Evolutionary conservation across 2,888 invertebrate genomes (phyloP), one percentile per base, ranked within the genome.

Genomic region (Eupithecia abbreviata): DNA sequence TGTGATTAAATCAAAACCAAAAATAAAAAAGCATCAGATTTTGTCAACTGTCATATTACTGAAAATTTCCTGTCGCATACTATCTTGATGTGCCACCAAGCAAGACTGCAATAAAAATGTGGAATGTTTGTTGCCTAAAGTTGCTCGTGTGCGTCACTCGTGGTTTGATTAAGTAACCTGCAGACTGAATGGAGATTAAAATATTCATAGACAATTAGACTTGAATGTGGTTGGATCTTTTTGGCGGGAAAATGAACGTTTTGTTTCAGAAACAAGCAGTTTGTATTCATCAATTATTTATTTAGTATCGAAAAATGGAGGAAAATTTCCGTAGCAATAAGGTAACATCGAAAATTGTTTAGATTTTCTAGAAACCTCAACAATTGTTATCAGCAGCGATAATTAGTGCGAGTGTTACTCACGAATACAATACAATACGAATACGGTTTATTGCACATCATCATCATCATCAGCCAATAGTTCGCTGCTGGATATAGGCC

Each of bases 121-220:
- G 6, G n/a, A n/a, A 18, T 18, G 62, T 62, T 18, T 4, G 30
- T 4, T 30, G 62, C 72, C 66, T 15, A 67, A 47, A 71, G 62
- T 77, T 72, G 72, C 74, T 30, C 72, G 77, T 74, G 2, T 69
- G 30, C 30, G 6, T 30, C 3, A 30, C 69, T 18, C n/a, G 65
- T 49, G 72, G 66, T 72, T 77, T 73, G 75, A 75, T 77, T 80
- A 80, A 80, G 79, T 82, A 79, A 80, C 74, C 79, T 75, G 73
- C 75, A 77, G 74, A 80, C 82, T 81, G 79, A 82, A 82, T 80
- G 80, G 80, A 80, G 67, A 76, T 76, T 83, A 79, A 82, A 82
- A 80, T 82, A 84, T 84, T 83, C 81, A 83, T 80, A 80, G 77
- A 82, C 82, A 83, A 84, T 84, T 82, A 82, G 68, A 78, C 68